Conservation (phyloP, 1,140 invertebrate species). For the Leucophenga varia region DNA sequence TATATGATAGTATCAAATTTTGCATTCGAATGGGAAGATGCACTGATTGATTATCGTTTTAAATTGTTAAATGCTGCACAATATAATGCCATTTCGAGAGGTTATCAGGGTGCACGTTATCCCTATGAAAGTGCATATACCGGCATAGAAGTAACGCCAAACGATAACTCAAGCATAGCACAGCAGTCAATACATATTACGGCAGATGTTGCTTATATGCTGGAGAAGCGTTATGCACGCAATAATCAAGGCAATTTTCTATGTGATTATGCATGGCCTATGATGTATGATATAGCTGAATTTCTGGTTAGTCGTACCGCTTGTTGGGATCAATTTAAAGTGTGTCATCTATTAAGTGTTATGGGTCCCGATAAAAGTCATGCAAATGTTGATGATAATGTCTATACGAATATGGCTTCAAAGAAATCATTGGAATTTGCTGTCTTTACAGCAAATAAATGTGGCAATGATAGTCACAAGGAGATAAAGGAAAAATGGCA, state of each 20-base stretch:
- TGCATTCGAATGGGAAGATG: constrained; percentile 10
- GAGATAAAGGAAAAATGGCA: constrained; percentile 46
- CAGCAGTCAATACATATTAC: constrained; percentile 59
- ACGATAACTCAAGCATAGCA: constrained; percentile 59
- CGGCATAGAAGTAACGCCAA: constrained; percentile 58
- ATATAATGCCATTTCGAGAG: constrained; percentile 17
- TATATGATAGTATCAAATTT: constrained; percentile 15
- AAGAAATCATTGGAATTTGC: constrained; percentile 59
- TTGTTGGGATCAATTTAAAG: constrained; percentile 55
- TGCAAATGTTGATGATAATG: constrained; percentile 58
- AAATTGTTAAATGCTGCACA: constrained; percentile 9
- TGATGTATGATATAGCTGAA: constrained; percentile 58
- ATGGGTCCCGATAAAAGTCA: constrained; percentile 62
- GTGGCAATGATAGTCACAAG: constrained; percentile 1
- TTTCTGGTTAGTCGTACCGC: constrained; percentile 59
- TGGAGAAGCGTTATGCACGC: constrained; percentile 55
- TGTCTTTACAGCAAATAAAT: too few relatives aligned
- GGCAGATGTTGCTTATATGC: constrained; percentile 58
- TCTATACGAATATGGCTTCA: constrained; percentile 59
- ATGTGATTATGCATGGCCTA: constrained; percentile 53
- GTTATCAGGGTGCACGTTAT: constrained; percentile 18
- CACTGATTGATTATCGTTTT: constrained; percentile 19
- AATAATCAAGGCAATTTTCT: constrained; percentile 57
- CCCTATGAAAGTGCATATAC: constrained; percentile 62
- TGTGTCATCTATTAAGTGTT: constrained; percentile 48